Base-by-base conservation (phyloP, 92 coral and sea anemone genomes). In the Palythoa grandiflora region DNA sequence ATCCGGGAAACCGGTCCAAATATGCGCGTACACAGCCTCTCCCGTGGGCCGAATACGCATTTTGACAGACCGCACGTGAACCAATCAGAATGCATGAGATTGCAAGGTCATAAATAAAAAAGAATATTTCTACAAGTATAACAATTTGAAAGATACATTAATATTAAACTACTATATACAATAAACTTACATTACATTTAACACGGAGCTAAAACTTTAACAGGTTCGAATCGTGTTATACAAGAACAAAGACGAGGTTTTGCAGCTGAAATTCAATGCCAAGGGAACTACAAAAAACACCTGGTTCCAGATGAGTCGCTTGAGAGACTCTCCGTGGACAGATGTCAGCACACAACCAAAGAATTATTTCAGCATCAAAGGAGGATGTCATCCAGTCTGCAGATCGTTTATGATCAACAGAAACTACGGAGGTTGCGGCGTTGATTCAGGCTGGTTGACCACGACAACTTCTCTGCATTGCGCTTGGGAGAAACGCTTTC, bases 291-390 rank as follows among this genome's bases (percentile, higher is more conserved):
- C 68, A 47, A 77, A 66, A 9, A 10, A 1, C 4, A 77, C 65
- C 65, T 87, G 89, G 89, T 87, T 55, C 76, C 6, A 76, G 38
- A 12, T n/a, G 1, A 73, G 84, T 4, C 81, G 76, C 13, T 1
- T 87, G 59, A 2, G 21, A 4, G 83, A 77, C 38, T 78, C 90
- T 38, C 90, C 90, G 1, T 87, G 90, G 90, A n/a, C 51, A 12
- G 90, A 87, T 51, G 21, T 87, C 14, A 14, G 36, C 9, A 48
- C 63, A 1, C 77, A 15, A 14, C 74, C 47, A 5, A 87, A 77
- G 68, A 87, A 87, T n/a, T 35, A 38, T 47, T 87, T 87, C 73
- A 59, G 83, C 54, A 47, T 87, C 38, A 80, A 20, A 11, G 90
- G 90, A 51, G 38, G 53, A 2, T 87, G 90, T 40, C 84, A 83